Base-by-base conservation (phyloP, 2,797 vertebrate genomes). In the Hippopotamyrus pictus region DNA sequence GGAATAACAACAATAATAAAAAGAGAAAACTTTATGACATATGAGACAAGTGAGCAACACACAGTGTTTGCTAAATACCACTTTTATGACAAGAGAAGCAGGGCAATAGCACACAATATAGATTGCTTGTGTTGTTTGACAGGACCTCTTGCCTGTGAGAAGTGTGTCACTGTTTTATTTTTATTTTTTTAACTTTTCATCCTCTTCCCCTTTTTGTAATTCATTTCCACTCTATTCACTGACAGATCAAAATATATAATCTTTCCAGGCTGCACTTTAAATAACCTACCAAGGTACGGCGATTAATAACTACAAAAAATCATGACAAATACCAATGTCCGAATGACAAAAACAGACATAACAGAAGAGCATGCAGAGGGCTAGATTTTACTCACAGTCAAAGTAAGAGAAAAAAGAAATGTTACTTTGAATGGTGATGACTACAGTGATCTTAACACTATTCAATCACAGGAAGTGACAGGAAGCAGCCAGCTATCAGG, bases 311-410 rank as follows among this genome's bases (percentile, higher is more conserved):
- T 59, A 33, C 65, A 33, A 46, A 73, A 76, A 8, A 17, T 76
- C 25, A 57, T 88, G 53, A 92, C 89, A 88, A 92, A 87, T 0
- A 90, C 65, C 89, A 76, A 88, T 92, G 88, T 91, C 90, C 91
- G 89, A 91, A 90, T 90, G 87, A 91, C 57, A 90, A 90, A 91
- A 89, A 92, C 91, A 91, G 82, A 91, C 90, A n/a, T 82, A 88
- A 73, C 88, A 41, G 14, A 41, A 41, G 19, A 79, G 19, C 37
- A 73, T 87, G 89, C 25, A 89, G 33, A 14, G 84, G 17, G 87
- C 89, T 88, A 87, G 91, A 89, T 51, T 37, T 7, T 51, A 91
- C 48, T 51, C 48, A 54, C 37, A 50, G 54, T 62, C 19, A 90
- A 53, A 48, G 85, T 79, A 54, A 87, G 85, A 87, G 59, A 62